Evolutionary conservation across 1,140 invertebrate genomes (phyloP), one percentile per base, ranked within the genome.

Genomic region (Mercenaria mercenaria): DNA sequence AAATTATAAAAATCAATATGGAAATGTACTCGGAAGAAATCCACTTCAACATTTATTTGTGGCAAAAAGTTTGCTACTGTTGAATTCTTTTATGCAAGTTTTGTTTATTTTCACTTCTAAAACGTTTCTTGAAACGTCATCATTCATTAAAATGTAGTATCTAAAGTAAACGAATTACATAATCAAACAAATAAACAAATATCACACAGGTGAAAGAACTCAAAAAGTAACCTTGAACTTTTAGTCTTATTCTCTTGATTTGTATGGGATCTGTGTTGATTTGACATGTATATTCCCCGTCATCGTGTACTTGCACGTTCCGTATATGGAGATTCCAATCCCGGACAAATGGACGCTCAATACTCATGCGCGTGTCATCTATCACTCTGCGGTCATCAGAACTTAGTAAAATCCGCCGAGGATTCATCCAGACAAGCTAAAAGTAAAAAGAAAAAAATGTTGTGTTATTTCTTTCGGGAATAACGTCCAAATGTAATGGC

Each of bases 391-490:
- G 77, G 37, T 94, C 93, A 37, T 93, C 92, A 18, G 92, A 83
- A 26, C 94, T 94, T 80, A 96, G 91, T 8, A 94, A 79, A 13
- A 92, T 93, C 18, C 86, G 67, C n/a, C 87, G 85, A 0, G 95
- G 93, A 89, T 93, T 95, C 64, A 94, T 91, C 95, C 95, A 95
- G 29, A 94, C 90, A 10, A 96, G 91, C 95, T 96, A 88, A 0
- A 56, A 80, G 50, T 34, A 61, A 20, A 87, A 80, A 88, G 18
- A 83, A 32, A 88, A 41, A 20, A 34, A 13, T 23, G 20, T 39
- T 3, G 3, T 37, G n/a, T n/a, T n/a, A n/a, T n/a, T n/a, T n/a
- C n/a, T n/a, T 23, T 76, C n/a, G 18, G 29, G 6, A 20, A 15
- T 41, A 76, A 13, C 23, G 26, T 52, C 26, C n/a, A 37, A 20